Conservation (phyloP, 2,797 vertebrate genomes). For the Micropoecilia bifurca region DNA sequence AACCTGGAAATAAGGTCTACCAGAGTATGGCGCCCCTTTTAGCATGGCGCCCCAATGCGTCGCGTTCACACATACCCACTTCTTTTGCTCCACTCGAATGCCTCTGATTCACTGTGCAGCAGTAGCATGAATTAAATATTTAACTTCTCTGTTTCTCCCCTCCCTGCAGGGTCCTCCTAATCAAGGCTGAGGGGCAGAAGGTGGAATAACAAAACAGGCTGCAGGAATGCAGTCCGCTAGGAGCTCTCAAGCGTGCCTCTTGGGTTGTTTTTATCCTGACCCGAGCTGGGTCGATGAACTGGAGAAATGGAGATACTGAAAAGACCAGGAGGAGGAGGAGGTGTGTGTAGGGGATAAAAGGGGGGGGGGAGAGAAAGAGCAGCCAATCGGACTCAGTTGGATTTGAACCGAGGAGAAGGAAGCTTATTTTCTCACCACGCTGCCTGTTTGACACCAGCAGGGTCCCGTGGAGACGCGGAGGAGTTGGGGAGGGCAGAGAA, state of each 20-base stretch:
- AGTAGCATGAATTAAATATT: conserved; percentile 13
- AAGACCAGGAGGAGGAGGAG: neutral
- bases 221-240: conserved; percentile 59
- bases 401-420: conserved; percentile 24
- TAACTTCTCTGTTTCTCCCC: conserved; percentile 18
- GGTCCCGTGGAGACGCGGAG: conserved; percentile 10
- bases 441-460: conserved; percentile 33
- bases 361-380: conserved; percentile 12
- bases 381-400: conserved; percentile 29
- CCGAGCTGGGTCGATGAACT: conserved; percentile 42
- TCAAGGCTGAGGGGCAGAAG: conserved; percentile 51
- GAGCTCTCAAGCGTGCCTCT: conserved; percentile 36
- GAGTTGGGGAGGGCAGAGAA: neutral
- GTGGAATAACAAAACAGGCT: conserved; percentile 52
- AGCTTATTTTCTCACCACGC: conserved; percentile 35
- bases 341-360: too few species aligned
- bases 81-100: too few species aligned
- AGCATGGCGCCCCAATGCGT: too few species aligned
- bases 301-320: conserved; percentile 35
- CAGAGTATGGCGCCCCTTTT: too few species aligned
- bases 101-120: neutral
- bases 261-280: conserved; percentile 39
- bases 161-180: conserved; percentile 63
- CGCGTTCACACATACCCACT: too few species aligned
- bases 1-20: too few species aligned